These are phyloP conservation scores for Drosophila saltans DNA, from an alignment of 1,140 invertebrate genomes.

Conservation along the genomic window DNA sequence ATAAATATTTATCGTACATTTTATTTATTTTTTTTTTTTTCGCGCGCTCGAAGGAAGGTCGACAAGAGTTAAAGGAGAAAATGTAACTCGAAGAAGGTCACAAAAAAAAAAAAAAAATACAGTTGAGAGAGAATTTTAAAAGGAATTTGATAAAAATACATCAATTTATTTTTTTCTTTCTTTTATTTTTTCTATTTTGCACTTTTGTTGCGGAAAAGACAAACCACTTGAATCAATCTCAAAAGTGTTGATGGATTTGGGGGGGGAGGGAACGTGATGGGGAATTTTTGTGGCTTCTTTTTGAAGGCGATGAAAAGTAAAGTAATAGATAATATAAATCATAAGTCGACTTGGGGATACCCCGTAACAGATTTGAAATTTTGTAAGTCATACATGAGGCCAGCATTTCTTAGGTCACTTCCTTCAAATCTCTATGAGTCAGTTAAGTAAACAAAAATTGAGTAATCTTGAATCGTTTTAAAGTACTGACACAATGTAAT, in stretches of 20 bases:
- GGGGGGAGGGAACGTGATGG: constrained; percentile 12
- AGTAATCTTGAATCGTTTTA: too few species aligned
- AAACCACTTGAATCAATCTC: constrained; percentile 49
- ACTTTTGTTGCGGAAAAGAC: constrained; percentile 5
- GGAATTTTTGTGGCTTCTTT: constrained; percentile 51
- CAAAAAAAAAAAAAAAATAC: background rate
- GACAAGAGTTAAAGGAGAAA: background rate
- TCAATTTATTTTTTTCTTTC: constrained; percentile 38
- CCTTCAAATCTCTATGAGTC: too few species aligned
- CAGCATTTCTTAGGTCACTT: too few species aligned
- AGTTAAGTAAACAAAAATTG: too few species aligned
- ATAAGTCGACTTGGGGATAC: background rate
- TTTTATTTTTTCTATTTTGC: constrained; percentile 26
- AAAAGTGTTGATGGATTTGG: background rate
- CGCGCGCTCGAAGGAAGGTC: constrained; percentile 10
- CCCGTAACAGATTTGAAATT: background rate
- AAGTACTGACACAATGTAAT: too few species aligned
- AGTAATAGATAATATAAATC: background rate
- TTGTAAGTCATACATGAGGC: too few species aligned
- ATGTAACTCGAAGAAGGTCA: constrained; percentile 7
- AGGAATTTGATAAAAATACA: constrained; percentile 49
- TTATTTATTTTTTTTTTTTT: constrained; percentile 42
- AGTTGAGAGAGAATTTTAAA: background rate
- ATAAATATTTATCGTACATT: constrained; percentile 53
- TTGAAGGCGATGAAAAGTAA: constrained; percentile 51